These are phyloP conservation scores for Aphis gossypii DNA, from an alignment of 1,140 invertebrate species.

Conservation along the genomic window DNA sequence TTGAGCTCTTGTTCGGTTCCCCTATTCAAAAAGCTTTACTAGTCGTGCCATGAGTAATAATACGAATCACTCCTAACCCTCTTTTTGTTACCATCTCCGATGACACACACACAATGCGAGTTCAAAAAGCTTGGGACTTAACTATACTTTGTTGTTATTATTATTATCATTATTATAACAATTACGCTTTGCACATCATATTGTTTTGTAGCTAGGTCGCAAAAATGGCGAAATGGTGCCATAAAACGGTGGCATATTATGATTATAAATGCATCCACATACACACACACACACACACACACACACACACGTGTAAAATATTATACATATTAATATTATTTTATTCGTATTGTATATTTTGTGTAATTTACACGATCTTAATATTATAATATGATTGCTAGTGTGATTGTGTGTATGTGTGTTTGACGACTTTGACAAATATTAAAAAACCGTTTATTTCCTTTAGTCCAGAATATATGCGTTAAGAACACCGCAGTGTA, in stretches of 20 bases:
- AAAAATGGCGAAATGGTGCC: not conserved
- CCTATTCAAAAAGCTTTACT: not conserved
- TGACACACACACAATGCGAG: not conserved
- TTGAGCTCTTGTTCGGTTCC: not conserved
- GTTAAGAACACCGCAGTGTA: not conserved
- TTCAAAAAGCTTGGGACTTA: conserved; percentile 28
- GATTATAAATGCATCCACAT: not conserved
- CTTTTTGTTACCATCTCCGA: not conserved
- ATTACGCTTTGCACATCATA: not conserved
- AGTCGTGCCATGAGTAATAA: conserved; percentile 7
- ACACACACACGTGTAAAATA: not conserved
- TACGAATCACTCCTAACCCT: too few relatives aligned
- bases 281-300: too few relatives aligned
- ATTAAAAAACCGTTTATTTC: conserved; percentile 15
- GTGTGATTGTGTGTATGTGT: not conserved
- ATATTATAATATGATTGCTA: not conserved
- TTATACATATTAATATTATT: not conserved
- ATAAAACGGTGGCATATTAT: not conserved
- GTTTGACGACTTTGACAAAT: not conserved
- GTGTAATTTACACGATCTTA: not conserved
- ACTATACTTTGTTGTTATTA: not conserved
- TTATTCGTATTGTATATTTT: not conserved
- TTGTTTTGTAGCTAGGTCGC: not conserved
- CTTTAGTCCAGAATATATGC: not conserved
- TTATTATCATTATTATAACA: conserved; percentile 13